Base-by-base conservation (phyloP, 2,888 invertebrate species). In the Busseola fusca region DNA sequence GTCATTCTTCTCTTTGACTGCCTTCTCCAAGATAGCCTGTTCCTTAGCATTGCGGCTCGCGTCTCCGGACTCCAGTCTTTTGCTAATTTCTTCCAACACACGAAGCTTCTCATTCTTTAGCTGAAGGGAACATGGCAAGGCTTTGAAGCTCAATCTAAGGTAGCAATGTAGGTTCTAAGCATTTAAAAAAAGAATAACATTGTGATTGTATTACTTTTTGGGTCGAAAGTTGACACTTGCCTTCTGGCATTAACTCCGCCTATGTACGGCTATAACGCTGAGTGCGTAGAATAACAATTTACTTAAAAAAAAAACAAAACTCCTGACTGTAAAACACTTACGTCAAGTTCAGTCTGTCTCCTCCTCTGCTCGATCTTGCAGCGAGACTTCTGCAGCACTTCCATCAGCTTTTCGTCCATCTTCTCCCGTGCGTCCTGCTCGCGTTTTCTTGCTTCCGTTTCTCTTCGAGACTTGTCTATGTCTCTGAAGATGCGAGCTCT, bases 1-100 rank as follows among this genome's bases (percentile, higher is more conserved):
- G 0, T 85, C 92, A 21, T 89, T 86, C 72, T 88, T 91, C 88
- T 96, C 96, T 21, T 89, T 91, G 40, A 95, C 83, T 21, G 96
- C 96, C 48, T 96, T 96, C 25, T 94, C 90, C 0, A 96, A 84
- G 0, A 93, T 93, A n/a, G 91, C 94, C 27, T 93, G 92, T 52
- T 96, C 96, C 60, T 89, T 88, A 1, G 87, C 90, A 1, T 92
- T 92, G 1, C 94, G 93, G 37, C 88, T 92, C 21, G 93, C 92
- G 42, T 94, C 93, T 0, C 95, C 93, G 0, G 92, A 91, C 64
- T 92, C 91, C 74, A 96, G 83, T 72, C 92, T 89, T 62, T 90
- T 83, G 67, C 96, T 95, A 76, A 96, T 96, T n/a, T 87, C 84
- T 34, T 96, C 96, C 60, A 95, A 88, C 0, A 95, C 88, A 12